Evolutionary conservation across 2,113 vertebrate species (phyloP), one percentile per base, ranked within the genome.

Genomic region (Emberiza fucata): DNA sequence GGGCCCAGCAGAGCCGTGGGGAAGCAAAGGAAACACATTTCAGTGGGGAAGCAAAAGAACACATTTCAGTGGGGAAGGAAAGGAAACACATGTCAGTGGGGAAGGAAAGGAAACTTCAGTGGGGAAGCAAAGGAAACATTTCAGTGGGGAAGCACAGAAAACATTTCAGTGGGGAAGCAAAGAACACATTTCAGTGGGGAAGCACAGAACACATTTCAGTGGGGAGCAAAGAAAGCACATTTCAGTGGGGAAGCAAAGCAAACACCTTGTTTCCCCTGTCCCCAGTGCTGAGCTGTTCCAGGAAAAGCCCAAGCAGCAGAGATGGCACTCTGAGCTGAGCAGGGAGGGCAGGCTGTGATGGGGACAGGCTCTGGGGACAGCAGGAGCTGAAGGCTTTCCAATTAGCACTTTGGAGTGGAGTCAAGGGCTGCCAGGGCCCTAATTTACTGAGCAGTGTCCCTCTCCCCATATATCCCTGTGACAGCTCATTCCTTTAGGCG

Each of bases 401-500:
- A 93, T 96, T 94, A 96, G 93, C 90, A 25, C 59, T 5, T 81
- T 95, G 96, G 90, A 97, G 60, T 19, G 60, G 54, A 96, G 92
- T 95, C 96, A 96, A 83, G 95, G 92, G 69, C 76, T 96, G 95
- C 18, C 94, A 92, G 82, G 50, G 68, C 28, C 87, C 54, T 78
- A 90, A 96, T 97, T 95, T 88, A 97, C 90, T 86, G 17, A 90
- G 88, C 94, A 73, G 28, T 47, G 85, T 91, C 92, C 72, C 81
- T 93, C 68, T 94, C 82, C 94, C 76, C 50, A 22, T 92, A 83
- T 40, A 90, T 93, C 90, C 88, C 51, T 2, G 68, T 96, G 96
- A 96, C 95, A 96, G 95, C 93, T 96, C 90, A 86, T 96, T 97
- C 76, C 25, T 94, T 88, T 81, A 73, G 71, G 63, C 35, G 48